Conservation (phyloP, 2,888 invertebrate species). For the Epinotia brunnichana region DNA sequence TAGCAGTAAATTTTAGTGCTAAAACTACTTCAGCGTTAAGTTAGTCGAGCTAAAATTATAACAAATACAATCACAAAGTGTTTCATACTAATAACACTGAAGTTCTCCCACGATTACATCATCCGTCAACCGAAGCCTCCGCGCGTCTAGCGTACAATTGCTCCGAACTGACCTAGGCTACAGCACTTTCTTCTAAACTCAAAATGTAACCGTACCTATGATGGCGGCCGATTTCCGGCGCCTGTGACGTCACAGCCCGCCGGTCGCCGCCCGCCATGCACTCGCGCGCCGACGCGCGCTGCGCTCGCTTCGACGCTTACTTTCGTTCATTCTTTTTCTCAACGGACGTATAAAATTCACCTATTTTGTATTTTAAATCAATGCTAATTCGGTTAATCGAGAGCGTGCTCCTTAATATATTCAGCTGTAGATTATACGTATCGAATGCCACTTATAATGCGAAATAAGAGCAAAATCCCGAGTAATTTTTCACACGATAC, state of each 20-base stretch:
- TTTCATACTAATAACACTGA: not conserved
- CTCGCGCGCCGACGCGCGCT: constrained; percentile 49
- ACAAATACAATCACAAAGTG: not conserved
- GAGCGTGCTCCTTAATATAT: constrained; percentile 53
- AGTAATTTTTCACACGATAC: constrained; percentile 83
- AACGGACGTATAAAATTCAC: not conserved
- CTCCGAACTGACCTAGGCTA: constrained; percentile 77
- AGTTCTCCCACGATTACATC: not conserved
- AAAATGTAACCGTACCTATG: constrained; percentile 82
- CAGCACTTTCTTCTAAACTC: constrained; percentile 81
- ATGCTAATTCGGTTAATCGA: constrained; percentile 40
- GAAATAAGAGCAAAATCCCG: constrained; percentile 77
- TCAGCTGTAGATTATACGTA: constrained; percentile 76
- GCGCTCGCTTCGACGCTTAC: constrained; percentile 60
- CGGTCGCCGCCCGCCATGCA: constrained; percentile 71
- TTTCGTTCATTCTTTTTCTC: constrained; percentile 62
- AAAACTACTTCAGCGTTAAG: not conserved
- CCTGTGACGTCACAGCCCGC: constrained; percentile 77
- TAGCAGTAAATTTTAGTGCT: not conserved
- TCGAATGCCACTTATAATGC: constrained; percentile 76
- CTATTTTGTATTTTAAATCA: constrained; percentile 41
- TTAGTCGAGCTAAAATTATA: not conserved
- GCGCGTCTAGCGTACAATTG: constrained; percentile 33
- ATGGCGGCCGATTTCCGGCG: constrained; percentile 81
- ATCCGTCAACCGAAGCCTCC: not conserved